These are phyloP conservation scores for Cosmia pyralina DNA, from an alignment of 2,888 invertebrate genomes.

Conservation along the genomic window DNA sequence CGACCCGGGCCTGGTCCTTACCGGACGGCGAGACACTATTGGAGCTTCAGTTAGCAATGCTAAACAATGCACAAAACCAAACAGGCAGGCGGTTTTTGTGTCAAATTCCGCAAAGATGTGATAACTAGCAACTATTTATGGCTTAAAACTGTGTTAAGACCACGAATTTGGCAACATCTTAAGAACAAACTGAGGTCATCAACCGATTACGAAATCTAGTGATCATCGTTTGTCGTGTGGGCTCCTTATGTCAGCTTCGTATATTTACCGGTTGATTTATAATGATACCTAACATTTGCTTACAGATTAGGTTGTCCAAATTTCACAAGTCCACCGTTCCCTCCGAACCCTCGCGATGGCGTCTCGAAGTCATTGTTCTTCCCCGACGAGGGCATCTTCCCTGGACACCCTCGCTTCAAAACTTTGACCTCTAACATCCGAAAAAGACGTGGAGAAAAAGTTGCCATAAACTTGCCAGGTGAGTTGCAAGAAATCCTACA, in stretches of 20 bases:
- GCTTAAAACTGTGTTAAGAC: background rate
- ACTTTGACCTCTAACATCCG: constrained; percentile 98
- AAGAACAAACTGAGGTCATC: background rate
- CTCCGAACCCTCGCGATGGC: constrained; percentile 92
- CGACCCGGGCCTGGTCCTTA: too few relatives aligned
- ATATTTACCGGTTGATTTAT: background rate
- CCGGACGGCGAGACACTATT: too few relatives aligned
- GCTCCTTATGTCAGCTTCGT: background rate
- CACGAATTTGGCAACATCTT: background rate
- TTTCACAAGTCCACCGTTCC: constrained; percentile 95
- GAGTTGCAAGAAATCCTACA: constrained; percentile 65
- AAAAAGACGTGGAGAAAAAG: constrained; percentile 97
- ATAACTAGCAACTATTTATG: background rate
- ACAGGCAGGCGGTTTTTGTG: constrained; percentile 6
- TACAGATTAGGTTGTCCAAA: constrained; percentile 95
- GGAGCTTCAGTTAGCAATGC: background rate
- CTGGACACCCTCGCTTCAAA: constrained; percentile 98
- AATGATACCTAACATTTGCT: constrained; percentile 51
- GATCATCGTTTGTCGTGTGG: too few relatives aligned
- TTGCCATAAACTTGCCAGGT: constrained; percentile 99
- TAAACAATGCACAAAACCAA: background rate
- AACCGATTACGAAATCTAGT: background rate
- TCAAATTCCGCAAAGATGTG: background rate
- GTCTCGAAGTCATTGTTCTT: constrained; percentile 97
- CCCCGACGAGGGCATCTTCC: constrained; percentile 98